Conservation (phyloP, 2,797 vertebrate species). For the Glossophaga mutica region DNA sequence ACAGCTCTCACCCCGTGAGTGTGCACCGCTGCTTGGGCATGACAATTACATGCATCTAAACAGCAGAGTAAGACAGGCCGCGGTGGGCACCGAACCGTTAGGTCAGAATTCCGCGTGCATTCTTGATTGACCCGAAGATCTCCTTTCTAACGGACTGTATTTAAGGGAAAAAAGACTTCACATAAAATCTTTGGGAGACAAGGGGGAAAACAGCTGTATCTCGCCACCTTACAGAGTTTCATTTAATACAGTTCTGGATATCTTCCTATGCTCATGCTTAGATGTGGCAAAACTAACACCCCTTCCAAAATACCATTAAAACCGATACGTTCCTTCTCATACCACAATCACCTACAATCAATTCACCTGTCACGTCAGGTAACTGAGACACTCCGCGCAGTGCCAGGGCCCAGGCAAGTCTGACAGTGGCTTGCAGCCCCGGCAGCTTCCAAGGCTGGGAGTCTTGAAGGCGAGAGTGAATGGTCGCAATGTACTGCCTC, state of each 20-base stretch:
- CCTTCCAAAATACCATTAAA: conserved; percentile 10
- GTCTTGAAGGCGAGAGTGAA: conserved; percentile 93
- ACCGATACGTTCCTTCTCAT: neutral
- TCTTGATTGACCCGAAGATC: neutral
- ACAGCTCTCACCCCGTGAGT: neutral
- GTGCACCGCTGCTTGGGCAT: neutral
- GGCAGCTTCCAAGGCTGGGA: conserved; percentile 92
- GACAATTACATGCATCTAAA: neutral
- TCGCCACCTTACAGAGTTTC: neutral
- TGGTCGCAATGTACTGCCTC: conserved; percentile 91
- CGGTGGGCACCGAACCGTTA: neutral
- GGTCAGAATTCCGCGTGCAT: neutral
- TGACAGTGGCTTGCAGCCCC: conserved; percentile 93
- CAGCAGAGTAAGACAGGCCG: neutral
- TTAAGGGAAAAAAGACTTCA: neutral
- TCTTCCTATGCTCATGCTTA: neutral
- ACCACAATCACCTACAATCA: neutral
- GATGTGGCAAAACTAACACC: neutral
- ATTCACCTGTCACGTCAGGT: conserved; percentile 93
- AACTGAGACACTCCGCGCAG: conserved; percentile 95
- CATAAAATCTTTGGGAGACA: neutral
- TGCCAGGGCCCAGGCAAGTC: conserved; percentile 94
- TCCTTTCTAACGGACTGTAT: neutral
- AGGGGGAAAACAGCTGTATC: neutral
- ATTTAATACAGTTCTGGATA: neutral